These are phyloP conservation scores for Pemphigus obesinymphae DNA, from an alignment of 1,140 invertebrate genomes.

Conservation along the genomic window DNA sequence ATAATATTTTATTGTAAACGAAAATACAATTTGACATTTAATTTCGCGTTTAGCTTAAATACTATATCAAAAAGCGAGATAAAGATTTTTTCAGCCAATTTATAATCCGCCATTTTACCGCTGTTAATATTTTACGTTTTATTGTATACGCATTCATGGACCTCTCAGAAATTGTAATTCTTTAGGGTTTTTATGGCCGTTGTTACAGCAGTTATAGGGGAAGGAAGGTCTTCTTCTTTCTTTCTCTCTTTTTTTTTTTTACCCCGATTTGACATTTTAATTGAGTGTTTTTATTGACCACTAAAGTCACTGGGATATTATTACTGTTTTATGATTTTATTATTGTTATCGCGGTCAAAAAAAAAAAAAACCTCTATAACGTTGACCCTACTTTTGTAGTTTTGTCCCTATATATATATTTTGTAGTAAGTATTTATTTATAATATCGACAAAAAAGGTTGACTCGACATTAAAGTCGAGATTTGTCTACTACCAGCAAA, in stretches of 20 bases:
- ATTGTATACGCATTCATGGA: background rate
- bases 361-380: background rate
- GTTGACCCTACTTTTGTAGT: background rate
- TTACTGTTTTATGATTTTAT: constrained; percentile 39
- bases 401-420: background rate
- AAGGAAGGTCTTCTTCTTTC: background rate
- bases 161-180: background rate
- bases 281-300: constrained; percentile 40
- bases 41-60: background rate
- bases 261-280: constrained; percentile 11
- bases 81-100: background rate
- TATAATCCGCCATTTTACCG: background rate
- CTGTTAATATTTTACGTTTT: background rate
- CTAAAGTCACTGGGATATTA: constrained; percentile 3
- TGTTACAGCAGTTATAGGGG: background rate
- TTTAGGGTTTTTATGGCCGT: constrained; percentile 25
- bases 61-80: background rate
- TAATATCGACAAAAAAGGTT: constrained; percentile 21
- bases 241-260: constrained; percentile 10
- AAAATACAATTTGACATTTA: background rate
- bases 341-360: constrained; percentile 15
- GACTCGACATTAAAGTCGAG: constrained; percentile 31
- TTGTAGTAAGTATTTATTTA: constrained; percentile 2
- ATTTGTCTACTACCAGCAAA: constrained; percentile 10
- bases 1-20: no score